phyloP scores from a whole-genome alignment of 2,113 vertebrate species.

The Ctenomys sociabilis region DNA sequence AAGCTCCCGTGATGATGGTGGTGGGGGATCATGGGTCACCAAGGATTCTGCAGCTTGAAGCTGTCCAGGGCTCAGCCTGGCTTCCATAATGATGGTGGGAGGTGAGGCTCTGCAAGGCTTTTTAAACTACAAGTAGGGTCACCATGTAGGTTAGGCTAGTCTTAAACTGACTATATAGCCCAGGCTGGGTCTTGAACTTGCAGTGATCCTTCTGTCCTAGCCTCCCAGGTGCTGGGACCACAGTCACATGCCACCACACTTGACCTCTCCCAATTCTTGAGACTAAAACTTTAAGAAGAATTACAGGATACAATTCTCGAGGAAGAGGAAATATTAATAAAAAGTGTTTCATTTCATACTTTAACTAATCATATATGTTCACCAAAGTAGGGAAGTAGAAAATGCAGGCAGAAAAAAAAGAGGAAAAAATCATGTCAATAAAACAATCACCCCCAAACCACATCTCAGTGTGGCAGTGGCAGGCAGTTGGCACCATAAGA shows the following conservation, averaged over 20 bases:
- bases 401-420: neutral
- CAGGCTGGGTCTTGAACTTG: neutral
- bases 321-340: slow-evolving; percentile 34
- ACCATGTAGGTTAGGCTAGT: neutral
- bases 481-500: neutral
- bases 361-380: neutral
- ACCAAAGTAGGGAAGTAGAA: slow-evolving; percentile 51
- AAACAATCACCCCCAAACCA: neutral
- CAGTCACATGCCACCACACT: neutral
- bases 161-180: neutral
- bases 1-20: no score
- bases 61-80: no score
- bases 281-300: slow-evolving; percentile 33
- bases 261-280: neutral
- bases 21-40: no score
- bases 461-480: neutral
- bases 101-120: no score
- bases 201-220: neutral
- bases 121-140: no score
- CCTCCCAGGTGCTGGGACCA: neutral
- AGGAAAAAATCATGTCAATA: neutral
- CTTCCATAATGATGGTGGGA: no score
- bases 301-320: neutral
- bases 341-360: neutral
- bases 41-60: no score